Conservation (phyloP, 2,797 vertebrate genomes). For the Pampus argenteus region DNA sequence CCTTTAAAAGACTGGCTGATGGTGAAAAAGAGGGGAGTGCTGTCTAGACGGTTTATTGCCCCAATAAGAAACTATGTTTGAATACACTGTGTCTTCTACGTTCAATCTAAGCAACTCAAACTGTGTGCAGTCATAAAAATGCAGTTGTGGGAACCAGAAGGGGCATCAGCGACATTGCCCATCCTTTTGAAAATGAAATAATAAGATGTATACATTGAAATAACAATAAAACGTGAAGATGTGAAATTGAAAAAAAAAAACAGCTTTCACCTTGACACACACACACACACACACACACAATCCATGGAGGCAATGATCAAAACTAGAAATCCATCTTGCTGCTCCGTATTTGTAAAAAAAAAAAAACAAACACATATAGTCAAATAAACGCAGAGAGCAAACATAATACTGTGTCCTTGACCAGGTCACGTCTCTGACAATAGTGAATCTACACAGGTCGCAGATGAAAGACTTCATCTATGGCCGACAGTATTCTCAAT, state of each 20-base stretch:
- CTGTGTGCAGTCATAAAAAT: slow-evolving; percentile 75
- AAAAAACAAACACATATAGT: not conserved
- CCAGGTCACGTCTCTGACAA: slow-evolving; percentile 42
- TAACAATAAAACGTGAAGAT: not conserved
- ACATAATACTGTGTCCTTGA: slow-evolving; percentile 46
- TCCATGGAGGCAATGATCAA: not conserved
- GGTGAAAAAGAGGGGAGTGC: slow-evolving; percentile 88
- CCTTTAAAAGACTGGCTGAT: slow-evolving; percentile 71
- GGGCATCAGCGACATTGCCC: slow-evolving; percentile 24
- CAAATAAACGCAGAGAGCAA: not conserved
- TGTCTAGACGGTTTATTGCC: slow-evolving; percentile 99
- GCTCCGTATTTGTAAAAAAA: not conserved
- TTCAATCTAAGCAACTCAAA: slow-evolving; percentile 91
- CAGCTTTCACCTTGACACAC: not conserved
- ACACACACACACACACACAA: not conserved
- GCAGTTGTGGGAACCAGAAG: slow-evolving; percentile 61
- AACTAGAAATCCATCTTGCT: not conserved
- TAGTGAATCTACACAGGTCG: slow-evolving; percentile 1
- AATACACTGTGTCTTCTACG: slow-evolving; percentile 91
- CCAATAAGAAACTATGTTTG: slow-evolving; percentile 96
- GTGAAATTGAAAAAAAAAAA: not conserved
- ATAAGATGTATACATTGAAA: not conserved
- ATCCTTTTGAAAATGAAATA: not conserved
- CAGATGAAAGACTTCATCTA: slow-evolving; percentile 22
- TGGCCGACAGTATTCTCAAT: slow-evolving; percentile 6